Percentiles rank a stretch among this genome's conserved stretches.
Conservation (phyloP, 2,113 vertebrate genomes). For the Tricholaema leucomelas region DNA sequence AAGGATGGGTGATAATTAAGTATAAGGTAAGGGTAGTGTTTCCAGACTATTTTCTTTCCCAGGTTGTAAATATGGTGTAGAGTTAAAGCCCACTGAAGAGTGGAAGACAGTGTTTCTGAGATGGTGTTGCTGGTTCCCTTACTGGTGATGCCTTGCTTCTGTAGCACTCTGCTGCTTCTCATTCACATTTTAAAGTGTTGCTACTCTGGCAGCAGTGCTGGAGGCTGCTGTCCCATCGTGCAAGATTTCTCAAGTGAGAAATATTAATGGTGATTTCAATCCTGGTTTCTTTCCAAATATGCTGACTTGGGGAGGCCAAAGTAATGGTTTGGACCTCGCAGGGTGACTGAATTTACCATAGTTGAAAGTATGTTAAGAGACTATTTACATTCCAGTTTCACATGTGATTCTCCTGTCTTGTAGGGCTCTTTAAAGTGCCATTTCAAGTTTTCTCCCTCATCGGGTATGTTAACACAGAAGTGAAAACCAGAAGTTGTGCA, state of each 20-base stretch:
- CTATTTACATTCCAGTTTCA: background rate
- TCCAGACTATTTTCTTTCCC: background rate
- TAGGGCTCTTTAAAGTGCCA: background rate
- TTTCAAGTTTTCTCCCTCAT: background rate
- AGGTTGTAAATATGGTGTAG: rapidly evolving
- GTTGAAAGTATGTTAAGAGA: background rate
- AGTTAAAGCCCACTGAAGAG: background rate
- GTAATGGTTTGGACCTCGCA: background rate
- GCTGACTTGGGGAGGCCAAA: background rate
- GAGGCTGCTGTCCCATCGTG: background rate
- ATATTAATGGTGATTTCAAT: background rate
- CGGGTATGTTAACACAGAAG: background rate
- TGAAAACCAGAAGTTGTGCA: background rate
- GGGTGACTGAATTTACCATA: background rate
- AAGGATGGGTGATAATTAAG: background rate
- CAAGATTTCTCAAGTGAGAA: background rate
- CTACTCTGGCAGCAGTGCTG: background rate
- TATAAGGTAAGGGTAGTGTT: background rate
- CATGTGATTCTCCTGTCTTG: background rate
- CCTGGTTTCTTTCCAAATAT: background rate
- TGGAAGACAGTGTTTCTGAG: background rate
- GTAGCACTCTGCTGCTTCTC: background rate
- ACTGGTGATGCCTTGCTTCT: background rate
- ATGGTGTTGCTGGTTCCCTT: background rate
- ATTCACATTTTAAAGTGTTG: background rate